These are phyloP conservation scores for Hycleus cichorii DNA, from an alignment of 1,140 invertebrate species.

Conservation along the genomic window DNA sequence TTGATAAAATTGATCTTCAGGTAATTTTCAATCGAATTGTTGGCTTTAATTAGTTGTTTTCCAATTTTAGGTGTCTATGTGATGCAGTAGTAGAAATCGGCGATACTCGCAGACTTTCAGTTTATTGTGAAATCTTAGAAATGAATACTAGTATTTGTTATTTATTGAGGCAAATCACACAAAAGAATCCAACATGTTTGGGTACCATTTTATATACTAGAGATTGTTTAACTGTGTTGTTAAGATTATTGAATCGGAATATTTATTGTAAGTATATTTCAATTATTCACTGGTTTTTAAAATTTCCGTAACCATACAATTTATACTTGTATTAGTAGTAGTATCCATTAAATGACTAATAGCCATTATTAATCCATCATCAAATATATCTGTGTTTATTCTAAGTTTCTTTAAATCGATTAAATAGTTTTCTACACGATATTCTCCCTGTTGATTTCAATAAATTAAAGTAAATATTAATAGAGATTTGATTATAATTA, in stretches of 20 bases:
- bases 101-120: constrained; percentile 34
- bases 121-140: constrained; percentile 44
- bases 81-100: constrained; percentile 34
- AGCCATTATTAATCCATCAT: constrained; percentile 8
- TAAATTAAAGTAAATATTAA: neutral
- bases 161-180: constrained; percentile 41
- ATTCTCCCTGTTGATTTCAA: constrained; percentile 6
- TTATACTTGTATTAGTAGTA: constrained; percentile 2
- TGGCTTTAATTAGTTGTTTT: constrained; percentile 1
- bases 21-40: too few species aligned
- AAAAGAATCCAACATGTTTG: constrained; percentile 38
- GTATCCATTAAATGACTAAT: constrained; percentile 1
- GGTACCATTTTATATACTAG: constrained; percentile 41
- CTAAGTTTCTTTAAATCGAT: constrained; percentile 12
- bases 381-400: neutral
- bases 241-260: constrained; percentile 42
- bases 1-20: neutral
- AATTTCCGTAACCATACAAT: constrained; percentile 7
- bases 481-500: neutral
- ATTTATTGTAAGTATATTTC: constrained; percentile 42
- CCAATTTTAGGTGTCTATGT: constrained; percentile 34
- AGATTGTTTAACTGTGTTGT: constrained; percentile 42
- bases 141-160: constrained; percentile 45
- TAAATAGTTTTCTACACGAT: constrained; percentile 6
- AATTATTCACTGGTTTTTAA: neutral